Evolutionary conservation across 2,888 invertebrate genomes (phyloP), one percentile per base, ranked within the genome.

Genomic region (Polyploca ridens): DNA sequence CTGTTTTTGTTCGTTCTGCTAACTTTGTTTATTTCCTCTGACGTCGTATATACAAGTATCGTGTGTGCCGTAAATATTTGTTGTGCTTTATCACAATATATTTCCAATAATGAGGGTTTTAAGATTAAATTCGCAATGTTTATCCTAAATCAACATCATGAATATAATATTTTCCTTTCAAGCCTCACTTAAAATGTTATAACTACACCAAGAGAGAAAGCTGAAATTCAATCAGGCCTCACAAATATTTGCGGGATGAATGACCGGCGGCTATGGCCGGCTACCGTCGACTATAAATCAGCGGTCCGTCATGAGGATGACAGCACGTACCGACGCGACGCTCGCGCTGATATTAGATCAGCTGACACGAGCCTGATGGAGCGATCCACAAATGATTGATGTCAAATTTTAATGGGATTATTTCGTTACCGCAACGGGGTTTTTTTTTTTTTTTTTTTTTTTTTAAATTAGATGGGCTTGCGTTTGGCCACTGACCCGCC

Each of bases 231-330:
- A 78, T 78, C 79, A 77, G 70, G 71, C 68, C 63, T 68, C 63
- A 67, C 74, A 76, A 81, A 81, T 75, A 77, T 81, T 81, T 77
- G 74, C 67, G 65, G 69, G 70, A 67, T 67, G 71, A 65, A 67
- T 68, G 69, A 64, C 62, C 65, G 61, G 66, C 16, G 10, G 54
- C 16, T 54, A 10, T 57, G 19, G 64, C 46, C 46, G 46, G 7
- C n/a, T 46, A 46, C 46, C n/a, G 46, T 46, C 46, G 46, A 63
- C 59, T 62, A 60, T 62, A 62, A 54, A 54, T 62, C 59, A 62
- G 54, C 59, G 54, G 66, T 67, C 62, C 63, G 67, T 69, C 69
- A 67, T 64, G 64, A 58, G 41, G 59, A 41, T 19, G 59, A 38
- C 62, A 58, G 41, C 57, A 41, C 49, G 54, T 19, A 54, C 54